phyloP scores from a whole-genome alignment of 2,888 invertebrate species.

The Pedicia rivosa region DNA sequence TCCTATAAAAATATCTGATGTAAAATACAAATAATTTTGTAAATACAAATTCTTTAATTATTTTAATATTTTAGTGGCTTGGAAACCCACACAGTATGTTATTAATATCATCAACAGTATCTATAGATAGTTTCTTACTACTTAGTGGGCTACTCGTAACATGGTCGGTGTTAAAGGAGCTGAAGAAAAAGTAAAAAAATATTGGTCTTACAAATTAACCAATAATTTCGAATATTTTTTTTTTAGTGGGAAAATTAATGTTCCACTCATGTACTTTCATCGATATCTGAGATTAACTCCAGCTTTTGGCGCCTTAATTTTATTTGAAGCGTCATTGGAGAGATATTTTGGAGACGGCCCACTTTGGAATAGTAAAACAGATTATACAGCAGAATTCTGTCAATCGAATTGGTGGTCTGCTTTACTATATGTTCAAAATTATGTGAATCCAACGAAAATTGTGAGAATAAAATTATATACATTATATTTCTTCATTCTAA shows the following conservation, averaged over 20 bases:
- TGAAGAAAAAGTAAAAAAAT: no score
- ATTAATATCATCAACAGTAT: background rate
- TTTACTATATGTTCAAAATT: conserved; percentile 25
- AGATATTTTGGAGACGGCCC: conserved; percentile 32
- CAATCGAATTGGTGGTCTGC: conserved; percentile 22
- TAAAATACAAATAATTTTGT: no score
- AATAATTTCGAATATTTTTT: no score
- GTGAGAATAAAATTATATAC: conserved; percentile 11
- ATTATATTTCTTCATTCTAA: no score
- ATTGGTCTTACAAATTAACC: no score
- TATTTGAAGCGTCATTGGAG: conserved; percentile 29
- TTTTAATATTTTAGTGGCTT: background rate
- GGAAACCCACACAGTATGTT: background rate
- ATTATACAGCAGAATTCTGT: conserved; percentile 15
- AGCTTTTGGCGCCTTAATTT: conserved; percentile 29
- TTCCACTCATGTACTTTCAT: conserved; percentile 19
- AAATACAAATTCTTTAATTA: background rate
- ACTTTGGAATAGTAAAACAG: conserved; percentile 19
- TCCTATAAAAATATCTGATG: no score
- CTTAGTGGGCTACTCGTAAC: conserved; percentile 1
- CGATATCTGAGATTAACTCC: conserved; percentile 33
- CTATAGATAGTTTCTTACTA: background rate
- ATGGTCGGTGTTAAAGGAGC: background rate
- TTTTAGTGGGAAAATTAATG: conserved; percentile 1
- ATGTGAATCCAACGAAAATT: conserved; percentile 13